Percentiles rank a stretch among this genome's conserved stretches.
Conservation (phyloP, 2,888 invertebrate species). For the Choreutis nemorana region DNA sequence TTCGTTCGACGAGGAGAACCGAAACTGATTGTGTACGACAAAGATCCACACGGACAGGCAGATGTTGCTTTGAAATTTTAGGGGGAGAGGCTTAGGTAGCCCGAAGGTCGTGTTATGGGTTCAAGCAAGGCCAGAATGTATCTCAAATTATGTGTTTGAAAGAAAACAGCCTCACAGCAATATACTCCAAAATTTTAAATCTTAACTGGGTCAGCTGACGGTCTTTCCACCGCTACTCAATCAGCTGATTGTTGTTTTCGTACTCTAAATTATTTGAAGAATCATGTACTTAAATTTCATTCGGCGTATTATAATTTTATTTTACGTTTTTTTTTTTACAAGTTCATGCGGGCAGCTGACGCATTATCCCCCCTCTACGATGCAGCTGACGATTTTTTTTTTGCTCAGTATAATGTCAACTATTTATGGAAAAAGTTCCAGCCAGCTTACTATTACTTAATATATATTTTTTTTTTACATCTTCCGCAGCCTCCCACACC, state of each 20-base stretch:
- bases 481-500: constrained; percentile 1
- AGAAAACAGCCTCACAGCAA: constrained; percentile 1
- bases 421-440: constrained; percentile 1
- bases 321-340: neutral
- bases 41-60: neutral
- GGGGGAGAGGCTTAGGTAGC: constrained; percentile 1
- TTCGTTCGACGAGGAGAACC: constrained; percentile 1
- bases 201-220: constrained; percentile 2
- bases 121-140: neutral
- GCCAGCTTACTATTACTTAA: neutral
- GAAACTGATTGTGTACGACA: neutral
- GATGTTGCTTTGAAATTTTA: constrained; percentile 1
- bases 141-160: neutral
- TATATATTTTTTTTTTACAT: constrained; percentile 1
- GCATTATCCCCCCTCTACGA: constrained; percentile 1
- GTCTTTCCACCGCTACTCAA: constrained; percentile 2
- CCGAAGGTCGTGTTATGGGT: neutral
- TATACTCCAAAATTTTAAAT: constrained; percentile 1
- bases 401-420: constrained; percentile 1
- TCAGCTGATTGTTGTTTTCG: constrained; percentile 3
- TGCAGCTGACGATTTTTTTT: neutral
- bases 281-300: constrained; percentile 2
- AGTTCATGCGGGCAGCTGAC: constrained; percentile 1
- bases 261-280: constrained; percentile 1
- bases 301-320: neutral